A percentile compares a stretch with the other conserved stretches of the same genome.
phyloP scores from a whole-genome alignment of 2,113 vertebrate species.

The Phylloscopus trochiloides region DNA sequence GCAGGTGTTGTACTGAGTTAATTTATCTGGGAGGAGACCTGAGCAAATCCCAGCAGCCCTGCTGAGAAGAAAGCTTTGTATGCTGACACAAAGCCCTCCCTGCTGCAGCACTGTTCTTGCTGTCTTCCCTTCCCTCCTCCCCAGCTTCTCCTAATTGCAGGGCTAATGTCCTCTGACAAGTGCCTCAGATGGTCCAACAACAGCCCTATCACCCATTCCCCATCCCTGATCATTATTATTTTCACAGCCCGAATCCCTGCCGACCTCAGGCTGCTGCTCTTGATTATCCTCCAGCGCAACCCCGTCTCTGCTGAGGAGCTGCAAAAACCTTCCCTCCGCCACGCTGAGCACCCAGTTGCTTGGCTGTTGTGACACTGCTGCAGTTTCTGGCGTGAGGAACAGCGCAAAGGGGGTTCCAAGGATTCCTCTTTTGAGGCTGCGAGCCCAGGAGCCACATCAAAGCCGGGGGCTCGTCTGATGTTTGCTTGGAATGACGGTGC shows the following conservation, averaged over 20 bases:
- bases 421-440: constrained; percentile 35
- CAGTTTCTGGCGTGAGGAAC: neutral
- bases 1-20: constrained; percentile 10
- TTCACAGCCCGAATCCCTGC: neutral
- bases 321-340: neutral
- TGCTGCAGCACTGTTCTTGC: neutral
- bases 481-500: constrained; percentile 16
- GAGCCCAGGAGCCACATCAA: constrained; percentile 55
- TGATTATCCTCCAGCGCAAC: neutral
- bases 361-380: neutral
- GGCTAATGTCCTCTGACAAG: constrained; percentile 31
- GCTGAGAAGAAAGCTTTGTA: neutral
- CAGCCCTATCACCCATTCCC: neutral
- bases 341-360: neutral
- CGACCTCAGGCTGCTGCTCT: neutral
- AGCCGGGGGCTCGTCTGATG: constrained; percentile 14
- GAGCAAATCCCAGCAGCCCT: constrained; percentile 50
- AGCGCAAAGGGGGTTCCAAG: neutral
- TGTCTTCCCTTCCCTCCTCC: neutral
- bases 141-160: neutral
- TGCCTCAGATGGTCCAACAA: constrained; percentile 21
- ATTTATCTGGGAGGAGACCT: constrained; percentile 45
- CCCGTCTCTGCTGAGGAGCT: neutral
- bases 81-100: constrained; percentile 4
- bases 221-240: neutral